Conservation (phyloP, 2,888 invertebrate species). For the Epistrophe grossulariae region DNA sequence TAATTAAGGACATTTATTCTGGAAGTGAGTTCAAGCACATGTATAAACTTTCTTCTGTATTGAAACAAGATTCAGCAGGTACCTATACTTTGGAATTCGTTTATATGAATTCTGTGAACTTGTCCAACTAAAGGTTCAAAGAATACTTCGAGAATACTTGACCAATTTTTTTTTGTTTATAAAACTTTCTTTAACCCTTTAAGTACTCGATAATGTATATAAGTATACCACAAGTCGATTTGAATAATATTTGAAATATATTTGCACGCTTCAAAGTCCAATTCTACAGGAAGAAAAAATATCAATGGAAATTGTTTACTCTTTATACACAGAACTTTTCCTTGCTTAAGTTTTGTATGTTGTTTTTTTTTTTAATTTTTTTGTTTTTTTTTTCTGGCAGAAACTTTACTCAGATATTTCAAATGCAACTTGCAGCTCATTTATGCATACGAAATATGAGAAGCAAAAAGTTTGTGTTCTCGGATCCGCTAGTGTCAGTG, state of each 20-base stretch:
- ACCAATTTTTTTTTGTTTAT: not conserved
- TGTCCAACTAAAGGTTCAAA: not conserved
- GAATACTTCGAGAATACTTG: not conserved
- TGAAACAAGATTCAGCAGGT: constrained; percentile 5
- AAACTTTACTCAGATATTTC: constrained; percentile 64
- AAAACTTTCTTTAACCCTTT: constrained; percentile 1
- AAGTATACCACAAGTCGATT: not conserved
- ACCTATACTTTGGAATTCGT: not conserved
- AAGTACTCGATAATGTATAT: constrained; percentile 3
- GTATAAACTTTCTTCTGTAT: not conserved
- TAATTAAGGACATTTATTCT: constrained; percentile 42
- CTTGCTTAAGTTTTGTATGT: not conserved
- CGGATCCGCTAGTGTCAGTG: constrained; percentile 67
- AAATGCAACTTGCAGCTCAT: constrained; percentile 64
- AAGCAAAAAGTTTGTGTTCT: constrained; percentile 50
- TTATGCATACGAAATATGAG: constrained; percentile 61
- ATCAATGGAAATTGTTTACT: constrained; percentile 44
- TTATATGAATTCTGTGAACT: not conserved
- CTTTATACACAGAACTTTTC: constrained; percentile 12
- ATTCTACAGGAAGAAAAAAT: constrained; percentile 20
- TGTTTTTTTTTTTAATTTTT: no score
- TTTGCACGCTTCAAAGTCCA: constrained; percentile 8
- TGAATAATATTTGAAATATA: constrained; percentile 28
- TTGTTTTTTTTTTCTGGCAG: not conserved
- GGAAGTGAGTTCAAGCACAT: constrained; percentile 14